Evolutionary conservation across 64 coral and sea anemone species (phyloP), one percentile per base, ranked within the genome.

Genomic region (Montipora capricornis): DNA sequence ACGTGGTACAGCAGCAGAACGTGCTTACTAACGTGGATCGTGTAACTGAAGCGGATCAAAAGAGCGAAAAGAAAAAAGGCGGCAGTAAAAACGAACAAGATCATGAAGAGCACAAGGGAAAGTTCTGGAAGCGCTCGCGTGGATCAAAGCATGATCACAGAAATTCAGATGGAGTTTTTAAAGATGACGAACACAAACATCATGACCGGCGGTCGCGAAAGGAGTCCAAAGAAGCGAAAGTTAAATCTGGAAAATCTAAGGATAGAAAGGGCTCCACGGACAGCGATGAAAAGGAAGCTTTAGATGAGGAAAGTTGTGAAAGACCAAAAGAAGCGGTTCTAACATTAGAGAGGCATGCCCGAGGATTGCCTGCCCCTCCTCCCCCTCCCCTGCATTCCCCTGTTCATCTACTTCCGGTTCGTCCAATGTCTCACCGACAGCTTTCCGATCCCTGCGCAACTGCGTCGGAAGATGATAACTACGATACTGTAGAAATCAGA

Each of bases 171-270:
- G 66, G 3, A 13, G 80, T 20, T 7, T n/a, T 86, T 12, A 70
- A 73, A n/a, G 82, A 86, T 1, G 82, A 86, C 15, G 82, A 71
- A 73, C 45, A 71, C 7, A 86, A 86, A 71, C 44, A 86, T 49
- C 14, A 78, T 4, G 16, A 78, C 11, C 70, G 64, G 20, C 61
- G 62, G 47, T 84, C 82, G 5, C 47, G 44, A 49, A 86, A 86
- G 17, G 81, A 68, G 24, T 67, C 81, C 24, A 86, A 86, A 51
- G 82, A 73, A 71, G 1, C 2, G 62, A 86, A 73, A 45, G 47
- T 14, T 16, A 84, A 84, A 68, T 7, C 61, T 6, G 60, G 64
- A 10, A 86, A 86, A 71, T 20, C 66, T 16, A 86, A 86, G 17
- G 46, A 68, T 5, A 86, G 82, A 71, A 86, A 46, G 19, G 19